Evolutionary conservation across 2,888 invertebrate species (phyloP).

Genomic region (Drosophila algonquin): DNA sequence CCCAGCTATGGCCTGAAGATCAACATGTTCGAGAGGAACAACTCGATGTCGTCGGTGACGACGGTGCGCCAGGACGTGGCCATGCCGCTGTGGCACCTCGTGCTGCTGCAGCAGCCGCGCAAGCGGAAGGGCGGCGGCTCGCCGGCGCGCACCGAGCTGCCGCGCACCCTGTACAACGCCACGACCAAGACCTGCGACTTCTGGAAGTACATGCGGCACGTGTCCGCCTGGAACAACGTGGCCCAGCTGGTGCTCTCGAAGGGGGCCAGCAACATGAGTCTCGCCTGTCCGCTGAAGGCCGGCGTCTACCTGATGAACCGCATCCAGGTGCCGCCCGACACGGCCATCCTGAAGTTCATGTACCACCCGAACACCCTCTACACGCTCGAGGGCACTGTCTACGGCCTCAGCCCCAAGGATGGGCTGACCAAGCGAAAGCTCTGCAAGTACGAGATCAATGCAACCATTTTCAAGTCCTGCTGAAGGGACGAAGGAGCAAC

Average conservation of each 20-base stretch:
- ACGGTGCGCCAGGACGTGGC: constrained; percentile 64
- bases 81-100: constrained; percentile 72
- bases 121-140: constrained; percentile 9
- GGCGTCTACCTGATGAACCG: constrained; percentile 70
- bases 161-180: constrained; percentile 66
- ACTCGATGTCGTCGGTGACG: constrained; percentile 70
- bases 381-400: constrained; percentile 66
- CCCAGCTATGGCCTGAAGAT: constrained; percentile 64
- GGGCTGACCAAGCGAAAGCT: constrained; percentile 41
- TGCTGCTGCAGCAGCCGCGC: constrained; percentile 62
- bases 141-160: constrained; percentile 22
- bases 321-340: constrained; percentile 73
- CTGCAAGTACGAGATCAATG: constrained; percentile 74
- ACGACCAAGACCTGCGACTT: constrained; percentile 74
- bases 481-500: constrained; percentile 14
- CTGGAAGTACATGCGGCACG: constrained; percentile 66
- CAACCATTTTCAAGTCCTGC: constrained; percentile 73
- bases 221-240: constrained; percentile 67
- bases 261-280: constrained; percentile 71
- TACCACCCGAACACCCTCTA: constrained; percentile 75
- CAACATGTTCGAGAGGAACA: constrained; percentile 55
- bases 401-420: constrained; percentile 54
- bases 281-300: constrained; percentile 70
- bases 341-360: constrained; percentile 71
- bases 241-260: constrained; percentile 60